Evolutionary conservation across 2,888 invertebrate genomes (phyloP).

Genomic region (Bursaphelenchus okinawaensis): DNA sequence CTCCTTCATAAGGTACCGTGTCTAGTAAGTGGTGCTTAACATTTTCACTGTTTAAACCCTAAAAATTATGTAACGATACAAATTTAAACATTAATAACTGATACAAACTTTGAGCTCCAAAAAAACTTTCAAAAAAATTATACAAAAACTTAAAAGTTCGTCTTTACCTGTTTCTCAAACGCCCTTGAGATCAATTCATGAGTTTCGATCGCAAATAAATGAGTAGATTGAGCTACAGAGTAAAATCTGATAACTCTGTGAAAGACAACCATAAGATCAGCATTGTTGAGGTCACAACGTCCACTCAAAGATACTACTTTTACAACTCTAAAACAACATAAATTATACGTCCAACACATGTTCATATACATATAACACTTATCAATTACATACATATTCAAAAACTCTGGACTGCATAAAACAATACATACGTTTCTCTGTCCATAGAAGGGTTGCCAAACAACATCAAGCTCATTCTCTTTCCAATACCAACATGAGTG

Average conservation of each 20-base stretch:
- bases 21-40: slow-evolving; percentile 12
- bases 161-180: not conserved
- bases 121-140: too few relatives aligned
- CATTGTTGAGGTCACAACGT: not conserved
- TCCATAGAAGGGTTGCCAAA: slow-evolving; percentile 24
- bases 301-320: slow-evolving; percentile 22
- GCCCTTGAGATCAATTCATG: not conserved
- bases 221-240: slow-evolving; percentile 12
- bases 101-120: too few relatives aligned
- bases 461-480: slow-evolving; percentile 30
- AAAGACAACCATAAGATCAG: slow-evolving; percentile 17
- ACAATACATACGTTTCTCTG: slow-evolving; percentile 21
- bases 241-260: slow-evolving; percentile 22
- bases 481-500: slow-evolving; percentile 19
- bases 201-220: not conserved
- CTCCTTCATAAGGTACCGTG: slow-evolving; percentile 16
- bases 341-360: too few relatives aligned
- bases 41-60: not conserved
- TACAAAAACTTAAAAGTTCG: too few relatives aligned
- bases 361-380: too few relatives aligned
- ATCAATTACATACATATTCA: too few relatives aligned
- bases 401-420: too few relatives aligned
- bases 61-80: not conserved
- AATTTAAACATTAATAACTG: too few relatives aligned
- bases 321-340: slow-evolving; percentile 15